Base-by-base conservation (phyloP, 2,113 vertebrate species). In the Eptesicus fuscus region DNA sequence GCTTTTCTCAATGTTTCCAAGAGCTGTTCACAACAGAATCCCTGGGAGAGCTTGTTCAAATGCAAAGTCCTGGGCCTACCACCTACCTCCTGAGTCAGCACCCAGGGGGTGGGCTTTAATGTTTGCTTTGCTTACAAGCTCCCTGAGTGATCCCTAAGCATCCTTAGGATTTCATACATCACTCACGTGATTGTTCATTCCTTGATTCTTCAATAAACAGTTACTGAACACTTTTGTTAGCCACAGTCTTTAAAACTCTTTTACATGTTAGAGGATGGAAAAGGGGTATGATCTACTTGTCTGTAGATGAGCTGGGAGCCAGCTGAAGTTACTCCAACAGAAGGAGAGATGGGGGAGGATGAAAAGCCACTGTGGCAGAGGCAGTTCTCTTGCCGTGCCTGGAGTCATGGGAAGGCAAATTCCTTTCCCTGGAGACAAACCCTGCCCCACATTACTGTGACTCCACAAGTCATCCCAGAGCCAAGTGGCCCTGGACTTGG, bases 121-220 rank as follows among this genome's bases (percentile, higher is more conserved):
- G 22, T n/a, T 4, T 59, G 37, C 53, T 79, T 67, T 90, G 56
- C 37, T 76, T 10, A 32, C 22, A 17, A 87, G 40, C 16, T 90
- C 49, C 22, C n/a, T 20, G 44, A 67, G 82, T 22, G 25, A 82
- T 30, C 53, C 47, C 35, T 70, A 61, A 86, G 22, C 53, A 88
- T 56, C 71, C 28, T 85, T 65, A 42, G n/a, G 10, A 77, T 80
- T 87, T 86, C 53, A 67, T 30, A 2, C 71, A 12, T 61, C 14
- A 69, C 59, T 89, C 20, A 13, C 7, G 1, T 7, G 17, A 74
- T 71, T 32, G n/a, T 35, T 93, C 40, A 40, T 44, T 69, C 20
- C 0, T 90, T 73, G 83, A 61, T 71, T 93, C 30, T 95, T 94
- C 78, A 83, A 53, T 37, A 90, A 87, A 67, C 23, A 88, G 78